Percentiles rank a stretch among this genome's conserved stretches.
phyloP scores from a whole-genome alignment of 2,797 vertebrate species.

The Acanthurus leucopareius region DNA sequence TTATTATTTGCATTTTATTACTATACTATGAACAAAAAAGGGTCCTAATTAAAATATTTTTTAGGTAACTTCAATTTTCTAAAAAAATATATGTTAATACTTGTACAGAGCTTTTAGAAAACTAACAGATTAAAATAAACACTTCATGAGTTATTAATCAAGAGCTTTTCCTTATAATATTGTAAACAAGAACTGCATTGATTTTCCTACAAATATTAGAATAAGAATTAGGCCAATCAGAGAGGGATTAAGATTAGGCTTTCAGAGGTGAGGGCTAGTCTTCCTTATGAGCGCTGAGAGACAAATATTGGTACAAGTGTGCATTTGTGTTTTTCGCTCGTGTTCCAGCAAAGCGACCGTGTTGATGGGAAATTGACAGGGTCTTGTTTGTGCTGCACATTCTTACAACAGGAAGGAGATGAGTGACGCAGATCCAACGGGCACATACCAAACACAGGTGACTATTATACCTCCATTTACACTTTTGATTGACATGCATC shows the following conservation, averaged over 20 bases:
- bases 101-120: neutral
- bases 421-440: neutral
- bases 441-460: neutral
- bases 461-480: neutral
- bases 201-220: neutral
- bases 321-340: neutral
- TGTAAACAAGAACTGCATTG: neutral
- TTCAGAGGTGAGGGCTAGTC: neutral
- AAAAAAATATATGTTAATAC: too few species aligned
- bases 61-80: too few species aligned
- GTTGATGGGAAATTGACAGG: neutral
- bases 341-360: neutral
- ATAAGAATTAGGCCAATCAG: neutral
- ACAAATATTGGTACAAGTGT: neutral
- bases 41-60: neutral
- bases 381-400: neutral
- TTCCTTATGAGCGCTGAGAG: neutral
- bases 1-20: neutral
- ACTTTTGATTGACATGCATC: too few species aligned
- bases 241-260: neutral
- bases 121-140: neutral
- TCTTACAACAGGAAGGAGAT: neutral
- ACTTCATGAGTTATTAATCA: neutral
- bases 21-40: neutral
- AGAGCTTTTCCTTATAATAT: neutral